A percentile compares a stretch with the other conserved stretches of the same genome.
phyloP scores from a whole-genome alignment of 2,888 invertebrate genomes.

The Heliconius cydno region DNA sequence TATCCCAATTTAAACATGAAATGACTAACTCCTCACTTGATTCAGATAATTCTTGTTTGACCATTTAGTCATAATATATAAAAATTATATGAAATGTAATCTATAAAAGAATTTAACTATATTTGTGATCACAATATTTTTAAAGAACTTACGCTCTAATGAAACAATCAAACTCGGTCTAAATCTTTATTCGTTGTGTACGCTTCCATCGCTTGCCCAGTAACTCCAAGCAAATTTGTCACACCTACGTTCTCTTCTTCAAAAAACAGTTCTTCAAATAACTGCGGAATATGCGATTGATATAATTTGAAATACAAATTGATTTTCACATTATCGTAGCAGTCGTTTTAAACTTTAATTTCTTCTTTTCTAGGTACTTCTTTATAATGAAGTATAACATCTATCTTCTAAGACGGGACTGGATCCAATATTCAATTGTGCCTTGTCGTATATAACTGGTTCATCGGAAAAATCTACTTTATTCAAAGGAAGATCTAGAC shows the following conservation, averaged over 20 bases:
- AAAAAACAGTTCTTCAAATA: not conserved
- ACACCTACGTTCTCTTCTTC: not conserved
- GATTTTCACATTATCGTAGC: not conserved
- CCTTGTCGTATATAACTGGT: conserved; percentile 42
- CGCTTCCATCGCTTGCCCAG: not conserved
- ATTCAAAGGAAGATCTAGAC: conserved; percentile 22
- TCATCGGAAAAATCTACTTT: conserved; percentile 36
- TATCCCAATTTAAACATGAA: too few relatives aligned
- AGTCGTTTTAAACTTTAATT: not conserved
- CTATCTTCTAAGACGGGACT: conserved; percentile 42
- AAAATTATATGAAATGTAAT: too few relatives aligned
- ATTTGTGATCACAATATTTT: too few relatives aligned
- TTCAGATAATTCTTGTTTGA: too few relatives aligned
- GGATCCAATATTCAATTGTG: conserved; percentile 40
- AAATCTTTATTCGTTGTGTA: not conserved
- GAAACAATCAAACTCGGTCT: not conserved
- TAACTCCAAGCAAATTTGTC: not conserved
- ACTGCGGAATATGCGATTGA: not conserved
- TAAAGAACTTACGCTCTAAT: not conserved
- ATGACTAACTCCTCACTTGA: too few relatives aligned
- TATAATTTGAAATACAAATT: not conserved
- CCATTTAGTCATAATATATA: too few relatives aligned
- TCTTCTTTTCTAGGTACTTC: not conserved
- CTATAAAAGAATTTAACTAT: too few relatives aligned
- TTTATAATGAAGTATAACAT: not conserved